These are phyloP conservation scores for Phasia obesa DNA, from an alignment of 2,888 invertebrate species.

Conservation along the genomic window DNA sequence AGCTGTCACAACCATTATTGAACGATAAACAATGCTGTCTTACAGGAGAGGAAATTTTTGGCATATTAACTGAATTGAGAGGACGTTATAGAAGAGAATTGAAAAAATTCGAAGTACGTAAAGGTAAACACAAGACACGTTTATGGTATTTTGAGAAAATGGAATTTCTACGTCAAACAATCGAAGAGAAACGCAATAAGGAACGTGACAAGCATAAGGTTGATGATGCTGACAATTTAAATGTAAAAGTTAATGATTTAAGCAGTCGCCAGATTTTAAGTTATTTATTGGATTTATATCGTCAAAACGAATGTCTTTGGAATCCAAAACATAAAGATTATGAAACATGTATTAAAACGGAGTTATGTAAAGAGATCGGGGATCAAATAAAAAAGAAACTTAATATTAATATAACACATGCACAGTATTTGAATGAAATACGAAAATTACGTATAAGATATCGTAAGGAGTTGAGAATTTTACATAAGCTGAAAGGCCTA, in stretches of 20 bases:
- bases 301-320: slow-evolving; percentile 75
- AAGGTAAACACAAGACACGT: slow-evolving; percentile 75
- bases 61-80: slow-evolving; percentile 75
- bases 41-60: slow-evolving; percentile 76
- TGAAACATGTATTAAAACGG: slow-evolving; percentile 73
- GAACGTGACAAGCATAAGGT: slow-evolving; percentile 39
- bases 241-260: neutral
- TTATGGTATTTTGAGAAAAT: slow-evolving; percentile 78
- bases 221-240: too few species aligned
- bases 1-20: slow-evolving; percentile 75
- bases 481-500: slow-evolving; percentile 77
- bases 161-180: slow-evolving; percentile 75
- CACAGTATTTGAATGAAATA: slow-evolving; percentile 76
- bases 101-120: slow-evolving; percentile 74
- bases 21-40: slow-evolving; percentile 72
- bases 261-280: slow-evolving; percentile 75
- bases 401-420: slow-evolving; percentile 74
- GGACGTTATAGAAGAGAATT: slow-evolving; percentile 76
- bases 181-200: slow-evolving; percentile 75
- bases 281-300: slow-evolving; percentile 74
- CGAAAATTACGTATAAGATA: slow-evolving; percentile 78
- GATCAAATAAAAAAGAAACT: slow-evolving; percentile 73
- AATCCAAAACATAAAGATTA: slow-evolving; percentile 76
- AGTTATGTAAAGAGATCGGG: slow-evolving; percentile 74
- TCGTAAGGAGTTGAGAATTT: slow-evolving; percentile 76